A percentile compares a stretch with the other conserved stretches of the same genome.
These are phyloP conservation scores for Cotesia congregata DNA, from an alignment of 2,888 invertebrate genomes.

Conservation along the genomic window DNA sequence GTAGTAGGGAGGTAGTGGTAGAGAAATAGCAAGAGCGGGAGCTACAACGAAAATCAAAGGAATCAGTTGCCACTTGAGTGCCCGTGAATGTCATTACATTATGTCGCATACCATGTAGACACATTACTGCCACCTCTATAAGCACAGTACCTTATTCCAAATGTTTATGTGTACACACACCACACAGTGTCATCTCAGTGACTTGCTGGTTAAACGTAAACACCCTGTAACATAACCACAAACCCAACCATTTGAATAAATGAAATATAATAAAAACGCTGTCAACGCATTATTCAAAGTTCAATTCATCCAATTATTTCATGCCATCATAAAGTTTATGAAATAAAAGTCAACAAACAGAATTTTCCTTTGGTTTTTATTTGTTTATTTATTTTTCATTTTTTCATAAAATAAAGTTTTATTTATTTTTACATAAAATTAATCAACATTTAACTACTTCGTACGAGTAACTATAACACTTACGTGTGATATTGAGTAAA, in stretches of 20 bases:
- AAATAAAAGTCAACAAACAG: too few species aligned
- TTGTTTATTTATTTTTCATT: too few species aligned
- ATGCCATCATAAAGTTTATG: too few species aligned
- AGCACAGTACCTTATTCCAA: slow-evolving; percentile 47
- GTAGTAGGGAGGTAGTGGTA: background rate
- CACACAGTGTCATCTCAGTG: slow-evolving; percentile 17
- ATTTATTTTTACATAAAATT: too few species aligned
- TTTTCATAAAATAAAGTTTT: too few species aligned
- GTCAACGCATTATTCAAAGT: too few species aligned
- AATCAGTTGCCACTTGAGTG: slow-evolving; percentile 60
- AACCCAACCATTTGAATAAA: background rate
- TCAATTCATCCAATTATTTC: too few species aligned
- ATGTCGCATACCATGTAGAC: slow-evolving; percentile 56
- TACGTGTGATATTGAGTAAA: too few species aligned
- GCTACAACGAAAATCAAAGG: slow-evolving; percentile 47
- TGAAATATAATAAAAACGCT: background rate
- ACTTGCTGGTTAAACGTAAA: background rate
- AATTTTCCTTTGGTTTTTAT: too few species aligned
- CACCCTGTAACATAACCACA: background rate
- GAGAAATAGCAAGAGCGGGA: background rate
- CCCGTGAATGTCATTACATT: slow-evolving; percentile 61
- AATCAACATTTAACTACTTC: too few species aligned
- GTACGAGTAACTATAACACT: too few species aligned
- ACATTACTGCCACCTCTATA: slow-evolving; percentile 59
- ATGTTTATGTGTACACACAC: slow-evolving; percentile 12